Conservation (phyloP, 2,113 vertebrate genomes). For the Pitta sordida region DNA sequence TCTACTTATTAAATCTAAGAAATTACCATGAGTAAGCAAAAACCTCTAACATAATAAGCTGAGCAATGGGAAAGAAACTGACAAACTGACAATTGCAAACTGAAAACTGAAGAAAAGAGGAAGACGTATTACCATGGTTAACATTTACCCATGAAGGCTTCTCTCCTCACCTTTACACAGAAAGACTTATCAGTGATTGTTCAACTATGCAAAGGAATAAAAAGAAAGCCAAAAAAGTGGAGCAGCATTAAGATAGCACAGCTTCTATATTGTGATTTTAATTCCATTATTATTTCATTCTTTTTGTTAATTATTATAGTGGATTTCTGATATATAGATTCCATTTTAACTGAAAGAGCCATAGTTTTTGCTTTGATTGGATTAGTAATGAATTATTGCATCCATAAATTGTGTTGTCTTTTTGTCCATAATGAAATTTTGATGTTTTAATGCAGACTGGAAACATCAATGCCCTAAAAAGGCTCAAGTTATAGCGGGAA, state of each 20-base stretch:
- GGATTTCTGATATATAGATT: neutral
- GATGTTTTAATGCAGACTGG: neutral
- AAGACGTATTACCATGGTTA: too few relatives aligned
- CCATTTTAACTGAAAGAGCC: neutral
- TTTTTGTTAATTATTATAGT: neutral
- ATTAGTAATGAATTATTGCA: neutral
- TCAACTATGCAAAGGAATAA: neutral
- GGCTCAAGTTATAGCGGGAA: neutral
- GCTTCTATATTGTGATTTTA: neutral
- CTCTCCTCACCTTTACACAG: neutral
- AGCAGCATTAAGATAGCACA: rapidly evolving
- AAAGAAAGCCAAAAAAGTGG: neutral
- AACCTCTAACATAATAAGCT: rapidly evolving
- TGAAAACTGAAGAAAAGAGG: neutral
- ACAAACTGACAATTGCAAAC: neutral
- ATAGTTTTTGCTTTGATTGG: neutral
- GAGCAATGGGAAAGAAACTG: neutral
- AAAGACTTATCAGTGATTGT: neutral
- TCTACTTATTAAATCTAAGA: neutral
- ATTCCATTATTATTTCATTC: neutral
- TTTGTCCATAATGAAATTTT: neutral
- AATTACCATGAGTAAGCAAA: neutral
- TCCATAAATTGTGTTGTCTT: neutral
- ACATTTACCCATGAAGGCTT: neutral
- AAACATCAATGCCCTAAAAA: neutral